Evolutionary conservation across 2,888 invertebrate species (phyloP).

Genomic region (Acanthosepion pharaonis): DNA sequence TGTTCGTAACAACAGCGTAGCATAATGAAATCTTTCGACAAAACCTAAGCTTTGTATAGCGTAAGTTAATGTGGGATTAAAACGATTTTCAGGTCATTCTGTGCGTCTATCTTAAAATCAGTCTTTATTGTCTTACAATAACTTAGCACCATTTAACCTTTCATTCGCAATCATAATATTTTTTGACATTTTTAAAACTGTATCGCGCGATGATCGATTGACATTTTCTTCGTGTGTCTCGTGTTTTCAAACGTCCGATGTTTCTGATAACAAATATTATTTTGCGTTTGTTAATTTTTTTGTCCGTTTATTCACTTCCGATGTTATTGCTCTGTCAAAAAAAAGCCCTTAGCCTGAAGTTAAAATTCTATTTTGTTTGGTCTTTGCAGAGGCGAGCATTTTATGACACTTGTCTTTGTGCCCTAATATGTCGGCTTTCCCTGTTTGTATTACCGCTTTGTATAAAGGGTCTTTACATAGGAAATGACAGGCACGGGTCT

Average conservation of each 20-base stretch:
- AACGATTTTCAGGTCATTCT: too few species aligned
- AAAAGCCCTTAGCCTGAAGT: background rate
- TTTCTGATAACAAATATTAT: background rate
- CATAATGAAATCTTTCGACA: too few species aligned
- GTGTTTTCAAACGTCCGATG: background rate
- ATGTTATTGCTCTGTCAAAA: background rate
- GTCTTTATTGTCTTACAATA: background rate
- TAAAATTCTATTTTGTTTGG: background rate
- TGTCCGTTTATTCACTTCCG: background rate
- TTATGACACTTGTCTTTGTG: background rate
- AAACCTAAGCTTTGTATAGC: too few species aligned
- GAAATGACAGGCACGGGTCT: background rate
- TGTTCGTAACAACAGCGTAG: too few species aligned
- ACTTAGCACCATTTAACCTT: background rate
- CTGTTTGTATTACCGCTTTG: background rate
- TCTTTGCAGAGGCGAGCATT: background rate
- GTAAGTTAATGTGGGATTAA: too few species aligned
- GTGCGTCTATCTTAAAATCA: background rate
- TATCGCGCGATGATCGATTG: background rate
- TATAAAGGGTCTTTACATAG: background rate
- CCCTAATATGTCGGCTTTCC: background rate
- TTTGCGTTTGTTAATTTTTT: background rate
- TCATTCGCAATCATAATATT: slow-evolving; percentile 6
- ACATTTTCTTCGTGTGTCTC: background rate
- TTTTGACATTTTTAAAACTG: background rate